Base-by-base conservation (phyloP, 2,113 vertebrate genomes). In the Galeopterus variegatus region DNA sequence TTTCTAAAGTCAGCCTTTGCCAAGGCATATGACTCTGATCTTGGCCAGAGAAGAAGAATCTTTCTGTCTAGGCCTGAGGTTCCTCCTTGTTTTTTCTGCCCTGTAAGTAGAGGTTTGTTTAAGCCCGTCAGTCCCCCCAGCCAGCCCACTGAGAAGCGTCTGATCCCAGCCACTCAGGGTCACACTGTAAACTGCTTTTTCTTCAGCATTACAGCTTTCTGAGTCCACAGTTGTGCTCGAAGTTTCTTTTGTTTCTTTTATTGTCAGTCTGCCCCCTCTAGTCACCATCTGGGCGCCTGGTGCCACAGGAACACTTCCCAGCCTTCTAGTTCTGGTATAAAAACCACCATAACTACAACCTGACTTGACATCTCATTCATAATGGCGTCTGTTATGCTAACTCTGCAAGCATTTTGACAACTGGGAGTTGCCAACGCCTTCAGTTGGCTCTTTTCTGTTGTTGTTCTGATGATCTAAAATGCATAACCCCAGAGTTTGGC, bases 1-100 rank as follows among this genome's bases (percentile, higher is more conserved):
- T 93, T 94, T 90, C 90, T 73, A 58, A 72, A 94, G 60, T 62
- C 75, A 92, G 94, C 65, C 70, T 76, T 82, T 62, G 86, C 90
- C 60, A 82, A 79, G 69, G 41, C 76, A 58, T 17, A 31, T 41
- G 72, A 82, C 72, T 88, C 41, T 50, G 72, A 82, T 86, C 60
- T 77, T 87, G 80, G 65, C 60, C 77, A 12, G 2, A 2, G 82
- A 79, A 75, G 76, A 69, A 82, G 36, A 67, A 5, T 56, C 80
- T 90, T 81, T 79, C 67, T 91, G 56, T 92, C 58, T 18, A 21
- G 70, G 67, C 75, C 84, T 93, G 88, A 81, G 36, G 7, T 52
- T 24, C n/a, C 60, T 58, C 64, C 67, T 86, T 48, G 15, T 52
- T 75, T 79, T n/a, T 56, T 65, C 45, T 65, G 28, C 33, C 45